A percentile compares a stretch with the other conserved stretches of the same genome.
Conservation (phyloP, 1,140 invertebrate species). For the Drosophila sturtevanti region DNA sequence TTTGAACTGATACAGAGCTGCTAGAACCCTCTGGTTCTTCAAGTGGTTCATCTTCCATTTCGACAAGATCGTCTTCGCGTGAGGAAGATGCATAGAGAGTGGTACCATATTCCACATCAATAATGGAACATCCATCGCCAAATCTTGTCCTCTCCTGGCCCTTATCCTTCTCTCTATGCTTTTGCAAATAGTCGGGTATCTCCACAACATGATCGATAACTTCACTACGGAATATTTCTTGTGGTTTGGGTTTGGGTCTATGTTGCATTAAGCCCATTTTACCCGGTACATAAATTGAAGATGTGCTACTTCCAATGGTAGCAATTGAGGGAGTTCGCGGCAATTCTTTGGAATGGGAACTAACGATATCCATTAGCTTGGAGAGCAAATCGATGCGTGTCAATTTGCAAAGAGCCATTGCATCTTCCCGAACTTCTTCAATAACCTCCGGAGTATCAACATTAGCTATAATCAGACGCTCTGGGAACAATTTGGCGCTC, state of each 20-base stretch:
- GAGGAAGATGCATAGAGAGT: conserved; percentile 71
- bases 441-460: conserved; percentile 40
- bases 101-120: conserved; percentile 74
- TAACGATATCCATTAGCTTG: conserved; percentile 84
- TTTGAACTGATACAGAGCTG: conserved; percentile 36
- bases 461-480: conserved; percentile 41
- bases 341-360: conserved; percentile 60
- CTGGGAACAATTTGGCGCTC: conserved; percentile 79
- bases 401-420: conserved; percentile 81
- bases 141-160: background rate
- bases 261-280: conserved; percentile 85
- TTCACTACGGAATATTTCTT: conserved; percentile 46
- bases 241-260: conserved; percentile 62
- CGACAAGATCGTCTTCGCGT: conserved; percentile 56
- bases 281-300: conserved; percentile 83
- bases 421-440: conserved; percentile 51
- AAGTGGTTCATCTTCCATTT: conserved; percentile 65
- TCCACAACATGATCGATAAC: conserved; percentile 40
- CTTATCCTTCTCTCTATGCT: conserved; percentile 15
- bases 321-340: conserved; percentile 32
- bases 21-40: conserved; percentile 54
- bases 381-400: conserved; percentile 84
- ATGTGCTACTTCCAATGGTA: conserved; percentile 78
- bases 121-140: conserved; percentile 29
- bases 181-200: conserved; percentile 54